Percentiles rank a stretch among this genome's conserved stretches.
Evolutionary conservation across 2,113 vertebrate genomes (phyloP).

Genomic region (Nanger granti): DNA sequence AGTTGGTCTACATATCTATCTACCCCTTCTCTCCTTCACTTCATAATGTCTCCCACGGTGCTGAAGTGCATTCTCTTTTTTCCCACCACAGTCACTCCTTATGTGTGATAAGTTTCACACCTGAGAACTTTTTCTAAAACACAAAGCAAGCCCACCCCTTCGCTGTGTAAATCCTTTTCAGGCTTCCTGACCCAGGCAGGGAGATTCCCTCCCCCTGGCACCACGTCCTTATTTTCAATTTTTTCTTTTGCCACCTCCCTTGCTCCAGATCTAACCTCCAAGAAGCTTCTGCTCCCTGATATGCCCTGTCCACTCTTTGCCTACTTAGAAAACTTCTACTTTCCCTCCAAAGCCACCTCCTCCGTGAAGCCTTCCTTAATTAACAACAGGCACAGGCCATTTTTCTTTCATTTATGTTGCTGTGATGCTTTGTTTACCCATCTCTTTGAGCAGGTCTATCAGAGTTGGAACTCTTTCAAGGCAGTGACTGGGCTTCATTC

Average conservation of each 20-base stretch:
- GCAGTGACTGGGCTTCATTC: not conserved
- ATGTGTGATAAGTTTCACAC: not conserved
- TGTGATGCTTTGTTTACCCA: not conserved
- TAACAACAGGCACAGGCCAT: not conserved
- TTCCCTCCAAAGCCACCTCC: not conserved
- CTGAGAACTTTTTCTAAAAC: not conserved
- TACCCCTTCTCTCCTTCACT: not conserved
- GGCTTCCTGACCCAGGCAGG: not conserved
- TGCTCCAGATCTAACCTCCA: not conserved
- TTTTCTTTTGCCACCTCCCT: not conserved
- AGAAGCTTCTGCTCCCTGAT: not conserved
- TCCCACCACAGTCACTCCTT: not conserved
- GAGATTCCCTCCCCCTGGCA: not conserved
- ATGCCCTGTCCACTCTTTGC: not conserved
- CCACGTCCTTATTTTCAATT: not conserved
- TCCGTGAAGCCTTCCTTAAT: not conserved
- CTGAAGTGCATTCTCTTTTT: not conserved
- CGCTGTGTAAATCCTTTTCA: not conserved
- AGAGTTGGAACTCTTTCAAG: not conserved
- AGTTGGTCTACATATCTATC: not conserved
- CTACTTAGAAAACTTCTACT: not conserved
- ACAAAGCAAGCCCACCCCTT: not conserved
- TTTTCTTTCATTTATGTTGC: not conserved
- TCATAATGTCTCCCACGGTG: accelerated
- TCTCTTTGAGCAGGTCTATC: not conserved